phyloP scores from a whole-genome alignment of 2,888 invertebrate species.

The Elmis aenea region DNA sequence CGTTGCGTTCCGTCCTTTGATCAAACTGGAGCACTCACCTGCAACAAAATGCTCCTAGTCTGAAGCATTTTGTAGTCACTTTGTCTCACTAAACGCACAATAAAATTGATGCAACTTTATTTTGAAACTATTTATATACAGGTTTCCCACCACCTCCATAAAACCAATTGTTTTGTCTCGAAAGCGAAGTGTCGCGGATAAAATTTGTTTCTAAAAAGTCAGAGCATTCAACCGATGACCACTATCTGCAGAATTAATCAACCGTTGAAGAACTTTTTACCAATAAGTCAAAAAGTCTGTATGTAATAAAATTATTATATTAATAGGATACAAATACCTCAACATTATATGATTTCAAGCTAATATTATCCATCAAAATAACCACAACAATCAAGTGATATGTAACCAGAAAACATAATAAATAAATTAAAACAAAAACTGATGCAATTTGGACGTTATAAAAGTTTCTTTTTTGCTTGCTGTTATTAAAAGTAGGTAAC shows the following conservation, averaged over 20 bases:
- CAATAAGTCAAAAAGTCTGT: no score
- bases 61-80: constrained; percentile 36
- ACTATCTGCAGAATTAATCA: constrained; percentile 35
- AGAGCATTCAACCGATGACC: constrained; percentile 35
- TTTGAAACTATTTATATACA: constrained; percentile 39
- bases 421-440: no score
- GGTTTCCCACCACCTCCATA: constrained; percentile 36
- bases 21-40: constrained; percentile 32
- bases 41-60: constrained; percentile 35
- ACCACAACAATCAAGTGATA: no score
- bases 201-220: constrained; percentile 40
- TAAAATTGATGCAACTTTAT: constrained; percentile 33
- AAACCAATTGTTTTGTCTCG: constrained; percentile 23
- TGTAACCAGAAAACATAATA: no score
- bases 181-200: constrained; percentile 40
- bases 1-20: no score
- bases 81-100: constrained; percentile 25
- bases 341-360: no score
- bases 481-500: no score
- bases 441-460: no score
- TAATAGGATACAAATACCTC: no score
- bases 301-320: no score
- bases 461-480: no score
- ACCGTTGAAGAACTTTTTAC: constrained; percentile 25
- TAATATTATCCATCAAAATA: no score